Conservation (phyloP, 2,113 vertebrate species). For the Bubalus kerabau region DNA sequence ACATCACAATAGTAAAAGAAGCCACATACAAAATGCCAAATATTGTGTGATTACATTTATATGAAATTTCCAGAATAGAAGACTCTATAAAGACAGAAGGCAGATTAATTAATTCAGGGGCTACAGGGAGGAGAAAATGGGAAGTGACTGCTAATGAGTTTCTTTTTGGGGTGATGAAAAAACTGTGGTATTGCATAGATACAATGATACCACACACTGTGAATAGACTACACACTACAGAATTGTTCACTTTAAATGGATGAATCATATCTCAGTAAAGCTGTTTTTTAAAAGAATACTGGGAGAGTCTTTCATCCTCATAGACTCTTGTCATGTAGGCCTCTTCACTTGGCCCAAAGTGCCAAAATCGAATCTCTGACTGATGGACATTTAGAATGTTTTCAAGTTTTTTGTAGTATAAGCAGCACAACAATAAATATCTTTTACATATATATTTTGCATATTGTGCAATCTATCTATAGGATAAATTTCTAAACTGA, state of each 20-base stretch:
- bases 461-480: neutral
- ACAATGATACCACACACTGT: neutral
- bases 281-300: neutral
- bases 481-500: slow-evolving; percentile 12
- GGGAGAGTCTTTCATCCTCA: neutral
- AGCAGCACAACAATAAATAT: neutral
- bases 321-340: neutral
- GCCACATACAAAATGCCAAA: neutral
- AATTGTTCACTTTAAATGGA: neutral
- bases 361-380: neutral
- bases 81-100: slow-evolving; percentile 1
- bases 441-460: neutral
- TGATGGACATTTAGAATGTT: neutral
- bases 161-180: neutral
- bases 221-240: neutral
- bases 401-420: neutral
- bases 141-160: neutral
- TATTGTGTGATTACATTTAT: neutral
- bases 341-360: neutral
- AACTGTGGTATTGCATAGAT: neutral
- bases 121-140: neutral
- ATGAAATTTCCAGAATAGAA: neutral
- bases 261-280: neutral
- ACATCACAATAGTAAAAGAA: neutral
- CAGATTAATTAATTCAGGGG: neutral